These are phyloP conservation scores for Noturus placidus DNA, from an alignment of 2,113 vertebrate species.

Conservation along the genomic window DNA sequence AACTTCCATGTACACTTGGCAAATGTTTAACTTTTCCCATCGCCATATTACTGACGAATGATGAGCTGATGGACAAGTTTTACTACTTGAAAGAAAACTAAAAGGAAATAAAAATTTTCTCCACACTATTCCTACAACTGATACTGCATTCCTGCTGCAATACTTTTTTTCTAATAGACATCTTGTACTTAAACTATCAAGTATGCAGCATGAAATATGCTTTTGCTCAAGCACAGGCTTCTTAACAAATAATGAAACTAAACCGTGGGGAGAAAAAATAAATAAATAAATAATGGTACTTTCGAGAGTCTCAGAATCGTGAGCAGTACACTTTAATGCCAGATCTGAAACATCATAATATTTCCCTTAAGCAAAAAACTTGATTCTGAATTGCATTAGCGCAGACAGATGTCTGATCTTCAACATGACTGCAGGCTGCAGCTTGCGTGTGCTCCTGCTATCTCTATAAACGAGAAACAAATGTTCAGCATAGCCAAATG, in stretches of 20 bases:
- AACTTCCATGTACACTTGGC: background rate
- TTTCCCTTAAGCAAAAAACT: background rate
- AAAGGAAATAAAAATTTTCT: background rate
- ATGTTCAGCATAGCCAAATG: background rate
- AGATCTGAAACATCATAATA: background rate
- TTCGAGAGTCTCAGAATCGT: background rate
- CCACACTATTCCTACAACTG: background rate
- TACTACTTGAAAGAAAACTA: background rate
- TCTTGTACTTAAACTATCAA: background rate
- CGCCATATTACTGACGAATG: no score
- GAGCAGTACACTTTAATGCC: background rate
- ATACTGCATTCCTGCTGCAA: background rate
- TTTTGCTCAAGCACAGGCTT: background rate
- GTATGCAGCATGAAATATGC: background rate
- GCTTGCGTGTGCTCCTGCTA: background rate
- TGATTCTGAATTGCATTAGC: background rate
- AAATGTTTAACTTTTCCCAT: no score
- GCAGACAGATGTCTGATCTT: no score
- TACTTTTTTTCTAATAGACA: background rate
- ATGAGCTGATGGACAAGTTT: background rate
- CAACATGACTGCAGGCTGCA: background rate
- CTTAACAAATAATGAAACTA: background rate
- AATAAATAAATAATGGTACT: background rate
- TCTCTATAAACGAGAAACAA: conserved; percentile 15
- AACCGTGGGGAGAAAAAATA: no score